These are phyloP conservation scores for Amblyteles armatorius DNA, from an alignment of 2,888 invertebrate species.

Conservation along the genomic window DNA sequence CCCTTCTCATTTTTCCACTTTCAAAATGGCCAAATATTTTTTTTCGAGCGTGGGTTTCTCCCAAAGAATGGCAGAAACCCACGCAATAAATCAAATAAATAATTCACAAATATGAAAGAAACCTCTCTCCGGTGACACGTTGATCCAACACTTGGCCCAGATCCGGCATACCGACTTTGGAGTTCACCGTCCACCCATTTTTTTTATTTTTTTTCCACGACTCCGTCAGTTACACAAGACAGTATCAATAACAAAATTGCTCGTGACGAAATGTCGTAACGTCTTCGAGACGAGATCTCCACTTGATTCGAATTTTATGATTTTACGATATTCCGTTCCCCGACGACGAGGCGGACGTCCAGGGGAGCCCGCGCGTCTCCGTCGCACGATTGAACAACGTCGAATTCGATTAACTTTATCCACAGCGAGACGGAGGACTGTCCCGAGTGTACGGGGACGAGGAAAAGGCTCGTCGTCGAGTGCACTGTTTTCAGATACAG, in stretches of 20 bases:
- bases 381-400: slow-evolving; percentile 53
- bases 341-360: neutral
- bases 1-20: too few species aligned
- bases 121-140: too few species aligned
- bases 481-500: slow-evolving; percentile 14
- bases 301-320: slow-evolving; percentile 32
- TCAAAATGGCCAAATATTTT: too few species aligned
- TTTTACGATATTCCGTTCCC: slow-evolving; percentile 26
- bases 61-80: too few species aligned
- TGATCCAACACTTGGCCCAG: too few species aligned
- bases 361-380: neutral
- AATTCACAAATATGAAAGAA: neutral
- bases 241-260: neutral
- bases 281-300: neutral
- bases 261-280: neutral
- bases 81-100: neutral
- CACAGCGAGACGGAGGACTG: neutral
- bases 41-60: too few species aligned
- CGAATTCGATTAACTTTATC: slow-evolving; percentile 53
- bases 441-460: neutral
- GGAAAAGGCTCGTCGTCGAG: slow-evolving; percentile 26
- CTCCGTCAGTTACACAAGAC: too few species aligned
- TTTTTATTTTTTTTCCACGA: neutral
- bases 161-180: too few species aligned
- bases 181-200: neutral